Base-by-base conservation (phyloP, 23 tunicate species). In the Clavelina lepadiformis region DNA sequence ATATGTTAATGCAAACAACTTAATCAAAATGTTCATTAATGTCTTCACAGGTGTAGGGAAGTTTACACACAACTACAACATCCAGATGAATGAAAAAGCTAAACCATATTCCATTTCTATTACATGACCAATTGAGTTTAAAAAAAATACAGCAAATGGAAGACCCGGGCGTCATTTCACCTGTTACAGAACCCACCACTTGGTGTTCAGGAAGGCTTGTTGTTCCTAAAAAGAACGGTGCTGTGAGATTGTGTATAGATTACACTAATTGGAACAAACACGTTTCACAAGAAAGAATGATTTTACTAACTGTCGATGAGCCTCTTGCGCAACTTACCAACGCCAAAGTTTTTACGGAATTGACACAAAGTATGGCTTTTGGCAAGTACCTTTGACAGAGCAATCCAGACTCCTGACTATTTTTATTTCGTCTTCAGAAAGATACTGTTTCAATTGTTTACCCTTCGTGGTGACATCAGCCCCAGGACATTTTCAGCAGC, bases 331-430 rank as follows among this genome's bases (percentile, higher is more conserved):
- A 66, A 33, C 24, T 44, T 33, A 67, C 69, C 46, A 55, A 25
- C 5, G 75, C 73, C 7, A 24, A 55, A 58, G 47, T 58, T 3
- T 68, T 69, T 56, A 74, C 84, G 5, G 69, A 77, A 28, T 35
- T 77, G 82, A 69, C 32, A 68, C 84, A 2, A 78, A 78, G 26
- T 78, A 76, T 19, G 84, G 84, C 20, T 69, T 78, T 58, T 78
- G 72, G 51, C 77, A 78, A 69, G 69, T 78, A 38, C 65, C 72
- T 34, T 26, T 78, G 46, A 68, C 56, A 5, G 54, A 69, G 23
- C 31, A 69, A 35, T 34, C 36, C 5, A 45, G 36, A 54, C 50
- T 30, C 25, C 33, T 78, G 31, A 72, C 67, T 2, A 58, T 67
- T 6, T 72, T 72, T 72, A 72, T 57, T 15, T 37, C 67, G 26